Base-by-base conservation (phyloP, 2,113 vertebrate genomes). In the Vimba vimba region DNA sequence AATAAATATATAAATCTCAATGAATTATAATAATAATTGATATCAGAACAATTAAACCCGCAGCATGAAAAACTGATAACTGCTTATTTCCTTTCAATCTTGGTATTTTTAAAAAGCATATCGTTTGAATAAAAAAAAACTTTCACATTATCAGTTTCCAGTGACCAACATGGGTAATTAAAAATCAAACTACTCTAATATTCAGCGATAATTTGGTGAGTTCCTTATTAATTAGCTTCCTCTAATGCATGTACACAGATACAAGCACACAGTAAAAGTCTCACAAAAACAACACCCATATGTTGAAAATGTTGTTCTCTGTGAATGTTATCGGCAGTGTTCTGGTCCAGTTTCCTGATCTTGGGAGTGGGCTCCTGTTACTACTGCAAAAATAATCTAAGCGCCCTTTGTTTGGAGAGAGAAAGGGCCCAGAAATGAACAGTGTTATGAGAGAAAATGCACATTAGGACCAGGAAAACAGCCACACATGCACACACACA, bases 341-440 rank as follows among this genome's bases (percentile, higher is more conserved):
- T 92, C 93, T 89, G 91, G 91, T 57, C 55, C 25, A 88, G 91
- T 94, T 97, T 96, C 95, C 94, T 94, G 93, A 94, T 93, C 89
- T 3, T 94, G 93, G 94, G 93, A 94, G 94, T 94, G 81, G 89
- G 86, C 91, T 94, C 88, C 87, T 91, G 88, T 90, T 62, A 93
- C 92, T 92, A 88, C 92, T 94, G 93, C 88, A 94, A 95, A 96
- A 96, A 94, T 93, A 95, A 94, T 94, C 90, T 91, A 91, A 92
- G 87, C 87, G 50, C 74, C 19, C 91, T 94, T 92, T 94, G 90
- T 95, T 94, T 94, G 92, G 91, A 91, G 59, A 50, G n/a, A 6
- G 43, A 15, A 21, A 11, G 39, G 36, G 21, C 7, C 43, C 43
- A 57, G 57, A 59, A 83, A 90, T 88, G 93, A 94, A 93, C 93